A percentile compares a stretch with the other conserved stretches of the same genome.
phyloP scores from a whole-genome alignment of 92 coral and sea anemone genomes.

The Porites rus region DNA sequence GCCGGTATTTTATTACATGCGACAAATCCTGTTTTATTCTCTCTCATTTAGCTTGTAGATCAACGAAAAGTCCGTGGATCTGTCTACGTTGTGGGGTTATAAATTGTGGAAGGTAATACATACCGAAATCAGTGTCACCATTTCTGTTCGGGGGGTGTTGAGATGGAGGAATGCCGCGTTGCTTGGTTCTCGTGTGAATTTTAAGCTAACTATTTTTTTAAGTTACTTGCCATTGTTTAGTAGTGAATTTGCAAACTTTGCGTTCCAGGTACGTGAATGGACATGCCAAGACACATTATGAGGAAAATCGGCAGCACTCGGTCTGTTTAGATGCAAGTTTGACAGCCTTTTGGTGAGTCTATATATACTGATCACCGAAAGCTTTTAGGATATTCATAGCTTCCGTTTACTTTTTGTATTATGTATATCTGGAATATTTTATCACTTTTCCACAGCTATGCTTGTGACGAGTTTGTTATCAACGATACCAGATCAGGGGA shows the following conservation, averaged over 20 bases:
- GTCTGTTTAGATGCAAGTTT: slow-evolving; percentile 93
- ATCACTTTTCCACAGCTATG: slow-evolving; percentile 72
- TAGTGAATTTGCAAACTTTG: neutral
- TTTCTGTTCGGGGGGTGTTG: slow-evolving; percentile 30
- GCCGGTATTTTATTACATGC: slow-evolving; percentile 35
- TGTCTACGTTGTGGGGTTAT: slow-evolving; percentile 92
- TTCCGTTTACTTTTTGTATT: slow-evolving; percentile 23
- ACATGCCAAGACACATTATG: slow-evolving; percentile 93
- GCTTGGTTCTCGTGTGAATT: neutral
- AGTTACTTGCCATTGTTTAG: too few relatives aligned
- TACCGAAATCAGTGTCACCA: slow-evolving; percentile 5
- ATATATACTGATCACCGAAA: neutral
- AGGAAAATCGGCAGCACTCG: slow-evolving; percentile 83
- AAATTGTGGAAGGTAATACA: slow-evolving; percentile 93
- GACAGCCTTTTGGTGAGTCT: slow-evolving; percentile 93
- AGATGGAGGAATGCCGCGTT: slow-evolving; percentile 49
- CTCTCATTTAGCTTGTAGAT: slow-evolving; percentile 79
- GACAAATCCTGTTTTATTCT: slow-evolving; percentile 15
- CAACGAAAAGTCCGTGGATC: slow-evolving; percentile 97
- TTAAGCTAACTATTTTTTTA: neutral
- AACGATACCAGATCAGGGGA: slow-evolving; percentile 94
- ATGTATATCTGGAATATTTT: neutral
- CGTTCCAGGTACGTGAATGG: slow-evolving; percentile 91
- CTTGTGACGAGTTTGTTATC: slow-evolving; percentile 95
- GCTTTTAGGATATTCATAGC: slow-evolving; percentile 9